Evolutionary conservation across 1,140 invertebrate species (phyloP), one percentile per base, ranked within the genome.

Genomic region (Heliconius melpomene): DNA sequence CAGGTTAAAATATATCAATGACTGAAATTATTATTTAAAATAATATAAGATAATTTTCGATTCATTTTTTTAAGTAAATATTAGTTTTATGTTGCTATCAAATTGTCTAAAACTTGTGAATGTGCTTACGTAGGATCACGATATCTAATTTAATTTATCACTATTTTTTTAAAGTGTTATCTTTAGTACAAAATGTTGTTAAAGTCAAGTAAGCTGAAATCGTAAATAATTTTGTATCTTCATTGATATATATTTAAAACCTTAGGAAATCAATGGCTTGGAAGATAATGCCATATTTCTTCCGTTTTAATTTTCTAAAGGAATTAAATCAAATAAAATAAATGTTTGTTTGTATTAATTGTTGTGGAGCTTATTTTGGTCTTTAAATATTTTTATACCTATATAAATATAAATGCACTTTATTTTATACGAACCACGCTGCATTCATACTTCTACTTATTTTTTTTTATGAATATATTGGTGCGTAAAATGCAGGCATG

Each of bases 231-330:
- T 60, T 26, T 29, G 11, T 29, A 29, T 29, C 60, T 26, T 66
- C 26, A 29, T 66, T 66, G 60, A 29, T 26, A 5, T 26, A 23
- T 16, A 16, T 26, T 13, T 66, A 23, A 1, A 26, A 66, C 60
- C 26, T 2, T 16, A 66, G 9, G n/a, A 60, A 9, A 60, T 23
- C 9, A 7, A 26, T 29, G 9, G 40, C 36, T 76, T 20, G 50
- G n/a, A 36, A 60, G 77, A 78, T 78, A 78, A 73, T 26, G 9
- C 29, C 50, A 78, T 73, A 78, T 78, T 50, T 78, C 32, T 78
- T 78, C 72, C 77, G 77, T 57, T 78, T 74, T 38, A 66, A 66
- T 74, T 78, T 78, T 36, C 72, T 78, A 74, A 72, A 73, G 46
- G 73, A 46, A 16, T 16, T 50, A 36, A 36, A 26, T n/a, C 23